Base-by-base conservation (phyloP, 2,888 invertebrate species). In the Sinopyrophorus schimmeli region DNA sequence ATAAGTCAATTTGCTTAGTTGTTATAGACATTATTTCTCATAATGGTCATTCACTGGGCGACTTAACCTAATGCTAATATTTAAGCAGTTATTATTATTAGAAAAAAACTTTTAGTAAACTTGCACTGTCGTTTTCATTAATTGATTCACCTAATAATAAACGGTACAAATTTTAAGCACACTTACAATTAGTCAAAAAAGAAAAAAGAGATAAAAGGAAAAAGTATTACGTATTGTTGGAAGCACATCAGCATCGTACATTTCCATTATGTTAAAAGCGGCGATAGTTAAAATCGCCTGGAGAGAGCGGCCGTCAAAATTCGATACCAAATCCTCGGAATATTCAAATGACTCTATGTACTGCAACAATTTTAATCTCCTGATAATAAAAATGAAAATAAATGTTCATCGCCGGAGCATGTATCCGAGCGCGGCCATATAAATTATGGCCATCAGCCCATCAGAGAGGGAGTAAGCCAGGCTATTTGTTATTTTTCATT, bases 401-500 rank as follows among this genome's bases (percentile, higher is more conserved):
- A 73, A 73, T 73, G 72, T 73, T 70, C 72, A 70, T 70, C 70
- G 72, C 66, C 63, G 67, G 67, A 67, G 69, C 66, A 64, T 65
- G 66, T 66, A 64, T 63, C 64, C 66, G 65, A 62, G 60, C 63
- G 55, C 47, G 53, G 57, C 61, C 59, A 63, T 70, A 73, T 73
- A 71, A 73, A 73, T 73, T 72, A 73, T 71, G 67, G 69, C 71
- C 72, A 70, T 73, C 73, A 73, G 72, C 71, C 70, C 70, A 69
- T 69, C 70, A 71, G 70, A 67, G 70, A 66, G 69, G 68, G 67
- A 66, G 69, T 73, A 73, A 73, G 73, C 73, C 67, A 65, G 72
- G 72, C 72, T 73, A 73, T 74, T 73, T 74, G 74, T 74, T 74
- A 73, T 74, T 74, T 74, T 74, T 73, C 74, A 73, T 74, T 74